Evolutionary conservation across 2,888 invertebrate genomes (phyloP).

Genomic region (Coelopa pilipes): DNA sequence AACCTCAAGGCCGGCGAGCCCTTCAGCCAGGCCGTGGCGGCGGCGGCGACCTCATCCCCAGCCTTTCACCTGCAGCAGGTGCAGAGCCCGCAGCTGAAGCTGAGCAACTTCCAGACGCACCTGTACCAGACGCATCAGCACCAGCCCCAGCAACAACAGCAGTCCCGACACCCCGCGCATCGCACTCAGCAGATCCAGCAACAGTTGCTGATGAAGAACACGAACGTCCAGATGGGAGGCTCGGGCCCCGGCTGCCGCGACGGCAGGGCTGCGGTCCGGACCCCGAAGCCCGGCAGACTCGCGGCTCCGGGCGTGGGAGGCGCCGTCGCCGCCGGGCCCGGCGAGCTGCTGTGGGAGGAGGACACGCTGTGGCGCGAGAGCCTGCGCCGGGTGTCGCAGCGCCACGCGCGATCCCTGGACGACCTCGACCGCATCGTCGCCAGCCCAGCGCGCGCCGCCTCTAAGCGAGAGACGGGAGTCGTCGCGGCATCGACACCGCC

Average conservation of each 20-base stretch:
- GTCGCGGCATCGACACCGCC: no score
- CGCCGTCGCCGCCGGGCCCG: conserved; percentile 51
- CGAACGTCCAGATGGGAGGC: conserved; percentile 48
- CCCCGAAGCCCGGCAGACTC: background rate
- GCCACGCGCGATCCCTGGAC: conserved; percentile 85
- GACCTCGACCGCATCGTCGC: conserved; percentile 74
- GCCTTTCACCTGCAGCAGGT: conserved; percentile 42
- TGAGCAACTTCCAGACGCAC: conserved; percentile 47
- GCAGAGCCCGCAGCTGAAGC: conserved; percentile 45
- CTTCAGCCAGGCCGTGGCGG: conserved; percentile 35
- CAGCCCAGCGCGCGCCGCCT: conserved; percentile 30
- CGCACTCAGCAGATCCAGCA: no score
- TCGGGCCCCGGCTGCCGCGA: conserved; percentile 28
- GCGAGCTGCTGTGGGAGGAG: conserved; percentile 85
- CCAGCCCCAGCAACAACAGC: background rate
- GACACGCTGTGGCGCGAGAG: conserved; percentile 85
- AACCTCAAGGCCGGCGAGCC: conserved; percentile 53
- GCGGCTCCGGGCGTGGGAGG: background rate
- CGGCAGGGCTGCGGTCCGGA: conserved; percentile 43
- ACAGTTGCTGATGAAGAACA: conserved; percentile 53
- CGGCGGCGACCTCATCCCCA: conserved; percentile 26
- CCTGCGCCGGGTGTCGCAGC: conserved; percentile 79
- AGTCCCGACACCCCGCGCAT: background rate
- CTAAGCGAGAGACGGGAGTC: background rate
- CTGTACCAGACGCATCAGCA: conserved; percentile 38